These are phyloP conservation scores for Furcifer pardalis DNA, from an alignment of 2,797 vertebrate genomes.

Conservation along the genomic window DNA sequence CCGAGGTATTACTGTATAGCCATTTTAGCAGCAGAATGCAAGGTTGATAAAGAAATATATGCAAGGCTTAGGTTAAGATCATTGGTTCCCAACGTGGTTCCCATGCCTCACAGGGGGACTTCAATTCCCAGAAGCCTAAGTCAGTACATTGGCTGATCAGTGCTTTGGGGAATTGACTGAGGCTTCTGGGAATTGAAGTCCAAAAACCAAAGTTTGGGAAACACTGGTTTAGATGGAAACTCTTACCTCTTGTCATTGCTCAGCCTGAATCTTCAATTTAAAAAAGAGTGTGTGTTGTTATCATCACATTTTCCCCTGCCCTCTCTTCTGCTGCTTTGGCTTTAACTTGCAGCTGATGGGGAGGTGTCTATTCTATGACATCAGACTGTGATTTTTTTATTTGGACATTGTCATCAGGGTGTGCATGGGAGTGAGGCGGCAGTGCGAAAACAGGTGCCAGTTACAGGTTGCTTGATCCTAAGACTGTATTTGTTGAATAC, in stretches of 20 bases:
- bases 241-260: background rate
- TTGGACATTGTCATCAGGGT: background rate
- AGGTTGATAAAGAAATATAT: background rate
- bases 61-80: background rate
- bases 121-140: too few relatives aligned
- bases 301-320: background rate
- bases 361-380: background rate
- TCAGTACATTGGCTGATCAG: too few relatives aligned
- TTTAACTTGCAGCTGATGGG: background rate
- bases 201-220: too few relatives aligned
- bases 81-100: too few relatives aligned
- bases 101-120: too few relatives aligned
- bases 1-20: too few relatives aligned
- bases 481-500: background rate
- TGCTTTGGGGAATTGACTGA: too few relatives aligned
- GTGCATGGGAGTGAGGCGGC: too few relatives aligned
- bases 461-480: background rate
- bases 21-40: background rate
- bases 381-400: background rate
- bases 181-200: too few relatives aligned
- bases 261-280: background rate
- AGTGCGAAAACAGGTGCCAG: too few relatives aligned
- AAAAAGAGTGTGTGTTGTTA: background rate
- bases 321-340: background rate
- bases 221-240: too few relatives aligned